These are phyloP conservation scores for Microplitis mediator DNA, from an alignment of 1,140 invertebrate genomes.

Conservation along the genomic window DNA sequence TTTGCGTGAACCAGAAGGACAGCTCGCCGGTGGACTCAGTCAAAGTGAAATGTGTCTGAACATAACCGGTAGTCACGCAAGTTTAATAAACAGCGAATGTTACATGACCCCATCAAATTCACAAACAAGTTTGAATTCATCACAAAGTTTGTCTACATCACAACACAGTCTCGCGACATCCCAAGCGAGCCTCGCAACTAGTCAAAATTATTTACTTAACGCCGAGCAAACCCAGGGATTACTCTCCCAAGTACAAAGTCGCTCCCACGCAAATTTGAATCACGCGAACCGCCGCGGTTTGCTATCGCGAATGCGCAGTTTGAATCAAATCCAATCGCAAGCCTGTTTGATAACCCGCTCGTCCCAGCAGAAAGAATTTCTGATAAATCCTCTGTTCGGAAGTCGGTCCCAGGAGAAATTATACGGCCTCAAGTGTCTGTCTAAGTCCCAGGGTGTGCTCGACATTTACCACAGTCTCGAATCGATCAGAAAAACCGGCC, in stretches of 20 bases:
- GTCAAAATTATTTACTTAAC: conserved; percentile 56
- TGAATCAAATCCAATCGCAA: conserved; percentile 55
- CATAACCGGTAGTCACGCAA: conserved; percentile 46
- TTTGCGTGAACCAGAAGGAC: conserved; percentile 36
- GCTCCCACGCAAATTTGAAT: conserved; percentile 54
- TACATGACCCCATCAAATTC: conserved; percentile 52
- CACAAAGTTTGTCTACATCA: conserved; percentile 35
- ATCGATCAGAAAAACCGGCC: conserved; percentile 41
- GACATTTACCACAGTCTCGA: conserved; percentile 60
- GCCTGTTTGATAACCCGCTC: conserved; percentile 45
- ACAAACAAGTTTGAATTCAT: conserved; percentile 50
- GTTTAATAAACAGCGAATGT: conserved; percentile 58
- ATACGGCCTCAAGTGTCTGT: conserved; percentile 62
- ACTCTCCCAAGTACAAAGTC: conserved; percentile 51
- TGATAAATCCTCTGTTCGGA: conserved; percentile 41
- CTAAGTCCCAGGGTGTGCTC: conserved; percentile 66
- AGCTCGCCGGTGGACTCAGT: conserved; percentile 47
- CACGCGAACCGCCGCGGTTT: conserved; percentile 47
- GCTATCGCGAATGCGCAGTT: conserved; percentile 51
- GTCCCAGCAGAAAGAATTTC: conserved; percentile 26
- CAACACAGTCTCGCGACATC: conserved; percentile 46
- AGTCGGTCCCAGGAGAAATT: conserved; percentile 63
- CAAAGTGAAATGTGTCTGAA: conserved; percentile 64
- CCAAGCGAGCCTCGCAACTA: conserved; percentile 47
- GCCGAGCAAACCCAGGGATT: conserved; percentile 59